Evolutionary conservation across 2,113 vertebrate genomes (phyloP).

Genomic region (Elachura formosa): DNA sequence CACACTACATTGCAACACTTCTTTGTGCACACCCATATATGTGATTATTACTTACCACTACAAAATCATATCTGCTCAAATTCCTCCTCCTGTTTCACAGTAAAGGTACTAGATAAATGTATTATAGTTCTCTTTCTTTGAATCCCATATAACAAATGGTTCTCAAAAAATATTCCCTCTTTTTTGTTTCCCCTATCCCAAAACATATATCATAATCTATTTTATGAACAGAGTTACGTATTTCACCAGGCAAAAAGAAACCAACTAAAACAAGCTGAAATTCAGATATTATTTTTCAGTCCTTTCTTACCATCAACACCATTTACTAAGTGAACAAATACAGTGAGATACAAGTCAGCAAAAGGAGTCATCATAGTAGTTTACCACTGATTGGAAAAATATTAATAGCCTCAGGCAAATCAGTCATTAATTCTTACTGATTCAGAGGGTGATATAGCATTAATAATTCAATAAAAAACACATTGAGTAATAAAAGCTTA

Average conservation of each 20-base stretch:
- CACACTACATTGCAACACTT: not conserved
- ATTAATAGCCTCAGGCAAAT: constrained; percentile 52
- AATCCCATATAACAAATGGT: not conserved
- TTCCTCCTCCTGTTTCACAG: not conserved
- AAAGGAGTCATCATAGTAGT: constrained; percentile 25
- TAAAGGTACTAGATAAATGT: not conserved
- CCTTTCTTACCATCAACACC: not conserved
- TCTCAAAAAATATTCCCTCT: not conserved
- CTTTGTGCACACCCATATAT: not conserved
- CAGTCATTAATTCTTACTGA: constrained; percentile 53
- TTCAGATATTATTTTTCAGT: not conserved
- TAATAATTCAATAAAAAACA: constrained; percentile 63
- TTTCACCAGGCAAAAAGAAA: not conserved
- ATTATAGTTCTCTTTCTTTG: not conserved
- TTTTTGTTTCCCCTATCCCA: not conserved
- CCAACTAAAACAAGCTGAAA: not conserved
- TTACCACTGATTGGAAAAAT: constrained; percentile 42
- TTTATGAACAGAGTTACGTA: not conserved
- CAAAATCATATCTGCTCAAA: not conserved
- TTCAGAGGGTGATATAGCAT: constrained; percentile 20
- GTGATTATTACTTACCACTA: not conserved
- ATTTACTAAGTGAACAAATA: not conserved
- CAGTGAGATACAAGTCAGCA: not conserved
- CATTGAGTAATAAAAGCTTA: constrained; percentile 37
- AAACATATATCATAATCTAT: not conserved